phyloP scores from a whole-genome alignment of 1,140 invertebrate species.

The Aphelinus atriplicis region DNA sequence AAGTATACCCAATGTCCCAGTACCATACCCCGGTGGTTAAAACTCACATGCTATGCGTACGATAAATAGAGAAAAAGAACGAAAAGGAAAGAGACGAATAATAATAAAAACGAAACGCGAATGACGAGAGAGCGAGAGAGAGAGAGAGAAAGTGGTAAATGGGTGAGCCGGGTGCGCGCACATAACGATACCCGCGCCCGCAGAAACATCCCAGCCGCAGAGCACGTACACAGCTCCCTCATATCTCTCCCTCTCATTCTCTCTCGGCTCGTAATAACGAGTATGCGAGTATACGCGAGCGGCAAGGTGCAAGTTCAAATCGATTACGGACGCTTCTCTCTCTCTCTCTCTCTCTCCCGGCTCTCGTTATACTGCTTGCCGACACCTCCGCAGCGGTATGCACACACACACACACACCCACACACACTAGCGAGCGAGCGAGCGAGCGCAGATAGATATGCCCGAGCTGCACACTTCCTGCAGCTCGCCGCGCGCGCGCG shows the following conservation, averaged over 20 bases:
- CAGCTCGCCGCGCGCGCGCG: conserved; percentile 17
- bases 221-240: background rate
- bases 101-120: no score
- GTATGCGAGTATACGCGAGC: background rate
- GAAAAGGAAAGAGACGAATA: no score
- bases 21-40: no score
- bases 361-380: conserved; percentile 2
- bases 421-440: conserved; percentile 1
- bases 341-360: conserved; percentile 34
- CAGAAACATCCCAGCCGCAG: no score
- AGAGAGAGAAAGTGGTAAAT: no score
- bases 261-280: conserved; percentile 20
- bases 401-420: background rate
- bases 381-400: no score
- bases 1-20: no score
- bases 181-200: no score
- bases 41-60: no score
- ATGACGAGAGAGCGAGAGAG: no score
- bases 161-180: no score
- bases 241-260: conserved; percentile 18
- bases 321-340: conserved; percentile 42
- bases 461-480: background rate
- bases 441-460: conserved; percentile 33
- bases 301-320: conserved; percentile 53
- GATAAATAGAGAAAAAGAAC: no score